Percentiles rank a stretch among this genome's conserved stretches.
Evolutionary conservation across 1,140 invertebrate genomes (phyloP).

Genomic region (Cecropterus lyciades): DNA sequence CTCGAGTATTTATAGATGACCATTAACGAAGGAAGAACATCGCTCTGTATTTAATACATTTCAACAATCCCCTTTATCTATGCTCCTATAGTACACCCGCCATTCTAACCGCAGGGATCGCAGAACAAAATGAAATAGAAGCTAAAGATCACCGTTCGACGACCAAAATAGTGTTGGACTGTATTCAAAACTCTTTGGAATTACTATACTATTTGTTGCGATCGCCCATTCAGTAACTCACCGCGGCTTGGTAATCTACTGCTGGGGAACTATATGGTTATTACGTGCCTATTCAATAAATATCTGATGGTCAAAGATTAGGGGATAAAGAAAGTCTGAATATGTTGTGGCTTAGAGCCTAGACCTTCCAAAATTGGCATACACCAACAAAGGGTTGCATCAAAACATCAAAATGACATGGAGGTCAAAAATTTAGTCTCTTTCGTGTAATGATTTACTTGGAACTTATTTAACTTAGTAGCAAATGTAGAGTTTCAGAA

Average conservation of each 20-base stretch:
- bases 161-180: constrained; percentile 80
- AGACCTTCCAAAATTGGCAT: no score
- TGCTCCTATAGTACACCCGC: constrained; percentile 47
- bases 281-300: not conserved
- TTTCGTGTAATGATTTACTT: no score
- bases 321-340: not conserved
- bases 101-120: constrained; percentile 61
- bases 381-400: no score
- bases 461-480: no score
- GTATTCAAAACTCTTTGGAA: constrained; percentile 81
- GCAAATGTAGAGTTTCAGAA: no score
- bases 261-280: constrained; percentile 49
- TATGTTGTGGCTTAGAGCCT: no score
- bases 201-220: constrained; percentile 78
- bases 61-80: constrained; percentile 58
- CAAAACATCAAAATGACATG: no score
- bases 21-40: constrained; percentile 28
- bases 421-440: no score
- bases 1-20: constrained; percentile 15
- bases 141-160: constrained; percentile 70
- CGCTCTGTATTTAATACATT: constrained; percentile 41
- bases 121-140: constrained; percentile 68
- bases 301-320: not conserved
- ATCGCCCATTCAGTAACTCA: constrained; percentile 79
- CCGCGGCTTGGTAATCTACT: constrained; percentile 67